phyloP scores from a whole-genome alignment of 2,888 invertebrate species.

The Dascillus cervinus region DNA sequence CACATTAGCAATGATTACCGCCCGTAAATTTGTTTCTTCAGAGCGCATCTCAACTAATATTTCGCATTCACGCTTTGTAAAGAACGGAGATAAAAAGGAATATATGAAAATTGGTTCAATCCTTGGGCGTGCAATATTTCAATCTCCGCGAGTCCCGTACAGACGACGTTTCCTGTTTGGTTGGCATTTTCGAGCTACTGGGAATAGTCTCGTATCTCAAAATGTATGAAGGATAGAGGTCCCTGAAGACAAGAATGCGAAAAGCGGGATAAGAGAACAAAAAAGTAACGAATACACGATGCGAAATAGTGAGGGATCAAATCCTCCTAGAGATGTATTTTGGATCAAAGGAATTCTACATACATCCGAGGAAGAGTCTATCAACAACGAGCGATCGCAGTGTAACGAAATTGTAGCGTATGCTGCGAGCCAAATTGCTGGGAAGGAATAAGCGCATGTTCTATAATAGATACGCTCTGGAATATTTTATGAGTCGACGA shows the following conservation, averaged over 20 bases:
- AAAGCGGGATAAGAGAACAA: slow-evolving; percentile 35
- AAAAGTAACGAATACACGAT: slow-evolving; percentile 39
- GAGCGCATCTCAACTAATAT: slow-evolving; percentile 20
- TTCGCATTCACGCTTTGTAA: slow-evolving; percentile 15
- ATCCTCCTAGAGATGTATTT: slow-evolving; percentile 33
- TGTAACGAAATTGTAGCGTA: slow-evolving; percentile 27
- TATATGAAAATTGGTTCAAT: slow-evolving; percentile 42
- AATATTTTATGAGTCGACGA: slow-evolving; percentile 21
- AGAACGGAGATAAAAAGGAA: slow-evolving; percentile 33
- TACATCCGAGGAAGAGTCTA: slow-evolving; percentile 28
- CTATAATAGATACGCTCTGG: slow-evolving; percentile 24
- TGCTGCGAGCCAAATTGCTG: slow-evolving; percentile 17
- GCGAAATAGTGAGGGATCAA: slow-evolving; percentile 33
- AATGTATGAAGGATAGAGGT: slow-evolving; percentile 41
- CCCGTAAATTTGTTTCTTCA: too few relatives aligned
- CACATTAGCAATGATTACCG: too few relatives aligned
- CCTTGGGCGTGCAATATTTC: slow-evolving; percentile 42
- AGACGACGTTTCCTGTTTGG: slow-evolving; percentile 41
- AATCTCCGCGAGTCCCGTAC: slow-evolving; percentile 36
- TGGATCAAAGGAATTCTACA: slow-evolving; percentile 41
- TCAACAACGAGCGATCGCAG: slow-evolving; percentile 26
- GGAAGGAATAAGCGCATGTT: slow-evolving; percentile 16
- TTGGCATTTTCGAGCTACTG: slow-evolving; percentile 34
- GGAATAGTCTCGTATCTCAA: slow-evolving; percentile 37
- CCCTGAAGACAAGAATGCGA: slow-evolving; percentile 41